phyloP scores from a whole-genome alignment of 2,888 invertebrate genomes.

The Clostera curtula region DNA sequence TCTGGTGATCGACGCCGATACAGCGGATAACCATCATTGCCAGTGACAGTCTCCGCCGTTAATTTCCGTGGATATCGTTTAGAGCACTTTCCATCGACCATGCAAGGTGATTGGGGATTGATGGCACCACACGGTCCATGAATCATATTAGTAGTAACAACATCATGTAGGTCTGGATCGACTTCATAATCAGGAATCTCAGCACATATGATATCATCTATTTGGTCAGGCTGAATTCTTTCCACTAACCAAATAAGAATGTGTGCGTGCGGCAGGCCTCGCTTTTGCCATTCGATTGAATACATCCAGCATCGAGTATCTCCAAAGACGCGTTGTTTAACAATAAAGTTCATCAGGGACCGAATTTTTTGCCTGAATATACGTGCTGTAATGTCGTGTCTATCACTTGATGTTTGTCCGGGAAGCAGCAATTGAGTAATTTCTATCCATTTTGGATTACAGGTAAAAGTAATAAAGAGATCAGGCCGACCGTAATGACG shows the following conservation, averaged over 20 bases:
- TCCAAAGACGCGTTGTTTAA: conserved; percentile 17
- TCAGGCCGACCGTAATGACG: conserved; percentile 24
- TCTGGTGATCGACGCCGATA: conserved; percentile 9
- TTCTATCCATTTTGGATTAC: conserved; percentile 22
- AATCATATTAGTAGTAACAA: too few species aligned
- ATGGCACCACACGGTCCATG: conserved; percentile 15
- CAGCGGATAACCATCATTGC: too few species aligned
- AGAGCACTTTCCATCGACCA: conserved; percentile 16
- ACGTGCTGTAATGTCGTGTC: too few species aligned
- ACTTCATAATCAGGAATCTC: conserved; percentile 14
- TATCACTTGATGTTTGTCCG: too few species aligned
- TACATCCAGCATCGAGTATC: conserved; percentile 18
- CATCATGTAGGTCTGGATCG: conserved; percentile 16
- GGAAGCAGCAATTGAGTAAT: too few species aligned
- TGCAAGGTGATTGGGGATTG: conserved; percentile 17
- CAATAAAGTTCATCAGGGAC: conserved; percentile 12
- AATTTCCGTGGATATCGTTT: too few species aligned
- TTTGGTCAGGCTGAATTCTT: conserved; percentile 11
- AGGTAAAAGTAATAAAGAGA: conserved; percentile 16
- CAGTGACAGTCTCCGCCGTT: too few species aligned
- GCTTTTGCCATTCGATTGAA: conserved; percentile 16
- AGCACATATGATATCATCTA: conserved; percentile 16
- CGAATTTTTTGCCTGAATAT: conserved; percentile 17
- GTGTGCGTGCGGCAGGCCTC: conserved; percentile 13
- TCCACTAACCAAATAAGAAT: conserved; percentile 15